phyloP scores from a whole-genome alignment of 2,113 vertebrate genomes.

The Oncorhynchus kisutch region DNA sequence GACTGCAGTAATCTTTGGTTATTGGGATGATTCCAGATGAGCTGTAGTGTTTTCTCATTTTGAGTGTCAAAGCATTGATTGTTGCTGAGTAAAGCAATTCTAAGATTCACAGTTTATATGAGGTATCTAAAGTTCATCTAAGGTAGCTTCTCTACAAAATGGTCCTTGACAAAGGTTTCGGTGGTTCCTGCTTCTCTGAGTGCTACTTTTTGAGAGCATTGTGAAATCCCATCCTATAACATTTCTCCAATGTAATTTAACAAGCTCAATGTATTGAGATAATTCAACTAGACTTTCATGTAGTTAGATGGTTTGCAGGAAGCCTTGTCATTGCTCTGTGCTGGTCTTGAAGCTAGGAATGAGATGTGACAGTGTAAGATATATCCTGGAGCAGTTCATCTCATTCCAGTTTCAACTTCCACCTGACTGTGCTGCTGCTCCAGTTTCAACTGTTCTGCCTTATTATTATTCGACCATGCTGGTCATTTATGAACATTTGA shows the following conservation, averaged over 20 bases:
- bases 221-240: constrained; percentile 8
- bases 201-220: not conserved
- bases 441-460: too few species aligned
- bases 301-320: constrained; percentile 25
- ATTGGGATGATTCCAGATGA: not conserved
- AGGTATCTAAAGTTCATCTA: not conserved
- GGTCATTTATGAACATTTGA: too few species aligned
- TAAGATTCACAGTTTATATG: not conserved
- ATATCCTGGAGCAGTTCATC: not conserved
- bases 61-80: not conserved
- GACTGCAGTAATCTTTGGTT: too few species aligned
- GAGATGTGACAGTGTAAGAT: constrained; percentile 40
- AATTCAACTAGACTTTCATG: constrained; percentile 46
- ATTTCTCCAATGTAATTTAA: constrained; percentile 34
- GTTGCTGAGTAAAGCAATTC: not conserved
- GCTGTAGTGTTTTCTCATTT: not conserved
- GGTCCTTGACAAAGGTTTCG: not conserved
- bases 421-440: too few species aligned
- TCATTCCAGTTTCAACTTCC: too few species aligned
- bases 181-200: not conserved
- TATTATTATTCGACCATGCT: too few species aligned
- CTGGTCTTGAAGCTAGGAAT: constrained; percentile 18
- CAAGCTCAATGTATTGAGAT: constrained; percentile 42
- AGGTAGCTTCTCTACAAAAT: not conserved
- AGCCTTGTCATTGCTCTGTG: constrained; percentile 34